Evolutionary conservation across 2,113 vertebrate species (phyloP), one percentile per base, ranked within the genome.

Genomic region (Guaruba guarouba): DNA sequence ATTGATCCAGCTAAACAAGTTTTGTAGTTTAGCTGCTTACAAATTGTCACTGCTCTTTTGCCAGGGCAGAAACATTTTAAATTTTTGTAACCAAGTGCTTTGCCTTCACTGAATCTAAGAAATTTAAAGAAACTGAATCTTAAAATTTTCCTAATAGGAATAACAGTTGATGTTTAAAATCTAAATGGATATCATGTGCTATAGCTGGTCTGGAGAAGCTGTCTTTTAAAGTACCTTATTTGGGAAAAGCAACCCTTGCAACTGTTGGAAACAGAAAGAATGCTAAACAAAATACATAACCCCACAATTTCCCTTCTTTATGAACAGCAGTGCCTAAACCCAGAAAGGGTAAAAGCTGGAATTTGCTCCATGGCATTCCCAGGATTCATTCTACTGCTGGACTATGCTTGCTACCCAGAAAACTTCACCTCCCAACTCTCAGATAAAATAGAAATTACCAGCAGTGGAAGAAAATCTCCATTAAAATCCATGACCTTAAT

Each of bases 1-100:
- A 96, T 95, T 94, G 92, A 90, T 93, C 90, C 83, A 94, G 49
- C 55, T 96, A 91, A 97, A 96, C 66, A 90, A 94, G 78, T 88
- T 82, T 90, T 92, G 62, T 89, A 88, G 83, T 96, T 96, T 88
- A 88, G 33, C 63, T 90, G 46, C 70, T 95, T 91, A 86, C 37
- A 96, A 79, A 94, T 93, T 96, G 41, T 90, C 35, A 41, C 15
- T 73, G 11, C 61, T 54, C 55, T 95, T 97, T 96, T 95, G 81
- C 62, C 20, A 83, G 92, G 70, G 39, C 6, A 33, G 31, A 23
- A 92, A 89, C 24, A 29, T 82, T 87, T 91, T 31, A 88, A 94
- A 90, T 81, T 68, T 92, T 90, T 62, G 25, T 83, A 67, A 46
- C 20, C 92, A 95, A 88, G 46, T 92, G 52, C 33, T 94, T 92